Conservation (phyloP, 2,888 invertebrate species). For the Pristionchus entomophagus region DNA sequence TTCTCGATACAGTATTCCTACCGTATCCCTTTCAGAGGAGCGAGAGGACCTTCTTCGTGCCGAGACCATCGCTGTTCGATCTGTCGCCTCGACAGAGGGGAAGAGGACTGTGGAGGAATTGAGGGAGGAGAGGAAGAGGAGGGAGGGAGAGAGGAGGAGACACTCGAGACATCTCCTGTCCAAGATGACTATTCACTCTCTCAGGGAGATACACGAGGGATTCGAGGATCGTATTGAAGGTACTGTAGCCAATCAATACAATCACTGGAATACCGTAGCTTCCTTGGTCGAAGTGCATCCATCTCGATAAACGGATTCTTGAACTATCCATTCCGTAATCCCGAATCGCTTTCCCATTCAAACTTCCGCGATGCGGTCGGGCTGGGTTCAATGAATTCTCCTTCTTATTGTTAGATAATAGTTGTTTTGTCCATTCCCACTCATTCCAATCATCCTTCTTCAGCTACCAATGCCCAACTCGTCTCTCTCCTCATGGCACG, state of each 20-base stretch:
- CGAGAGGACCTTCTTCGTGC: constrained; percentile 88
- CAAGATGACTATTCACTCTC: constrained; percentile 91
- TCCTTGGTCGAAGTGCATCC: too few relatives aligned
- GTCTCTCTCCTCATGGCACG: constrained; percentile 91
- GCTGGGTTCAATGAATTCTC: too few relatives aligned
- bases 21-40: constrained; percentile 79
- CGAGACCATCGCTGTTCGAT: constrained; percentile 81
- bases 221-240: constrained; percentile 92
- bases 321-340: too few relatives aligned
- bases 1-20: background rate
- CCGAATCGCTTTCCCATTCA: background rate
- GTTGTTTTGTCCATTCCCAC: background rate
- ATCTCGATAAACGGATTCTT: too few relatives aligned
- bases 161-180: constrained; percentile 47
- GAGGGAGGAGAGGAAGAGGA: background rate
- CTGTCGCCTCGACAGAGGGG: constrained; percentile 7
- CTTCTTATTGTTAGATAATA: constrained; percentile 26
- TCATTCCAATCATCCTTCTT: background rate
- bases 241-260: constrained; percentile 61
- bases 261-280: too few relatives aligned
- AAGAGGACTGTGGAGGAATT: constrained; percentile 25
- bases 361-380: too few relatives aligned
- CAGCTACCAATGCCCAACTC: constrained; percentile 88
- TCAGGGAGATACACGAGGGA: constrained; percentile 94
- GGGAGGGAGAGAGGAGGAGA: constrained; percentile 6